Base-by-base conservation (phyloP, 2,797 vertebrate species). In the Poliocrania exsul region DNA sequence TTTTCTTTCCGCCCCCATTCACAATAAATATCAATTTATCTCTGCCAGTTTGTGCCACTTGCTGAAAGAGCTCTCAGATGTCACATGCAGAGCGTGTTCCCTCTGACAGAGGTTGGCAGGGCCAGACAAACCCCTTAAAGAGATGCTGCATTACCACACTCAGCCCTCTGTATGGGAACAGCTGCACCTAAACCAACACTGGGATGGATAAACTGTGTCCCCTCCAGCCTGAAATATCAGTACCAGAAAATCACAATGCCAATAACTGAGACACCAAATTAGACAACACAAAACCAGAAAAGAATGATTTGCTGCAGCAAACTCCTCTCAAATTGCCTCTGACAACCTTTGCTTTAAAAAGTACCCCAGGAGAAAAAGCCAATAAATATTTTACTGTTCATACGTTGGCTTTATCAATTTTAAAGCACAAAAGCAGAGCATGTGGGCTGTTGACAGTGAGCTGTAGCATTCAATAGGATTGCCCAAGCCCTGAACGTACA, bases 1-100 rank as follows among this genome's bases (percentile, higher is more conserved):
- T 87, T 72, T 56, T 81, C 49, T 93, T 91, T 95, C 87, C 3
- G 0, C 85, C 50, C 91, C 54, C 4, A 0, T 86, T 91, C 82
- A 93, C 94, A 88, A 54, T 16, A 61, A 11, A 8, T 86, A 86
- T 61, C 82, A 74, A 40, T 85, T 92, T 74, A 83, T 90, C 91
- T 85, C 69, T 78, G 57, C 67, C 85, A 50, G 21, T 50, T 33
- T 78, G 57, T 80, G 42, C 17, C 87, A 86, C 56, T 80, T 83
- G 50, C 65, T 85, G 60, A 67, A 85, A 94, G 73, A 82, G 62
- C 86, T 49, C 40, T 79, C 51, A 47, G 67, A 46, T 46, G 20
- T 70, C 80, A 18, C 10, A 62, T 8, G 31, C 21, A 69, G 51
- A 71, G 24, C 10, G 9, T 56, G 81, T 73, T 77, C 42, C 21